Base-by-base conservation (phyloP, 2,113 vertebrate species). In the Alligator sinensis region DNA sequence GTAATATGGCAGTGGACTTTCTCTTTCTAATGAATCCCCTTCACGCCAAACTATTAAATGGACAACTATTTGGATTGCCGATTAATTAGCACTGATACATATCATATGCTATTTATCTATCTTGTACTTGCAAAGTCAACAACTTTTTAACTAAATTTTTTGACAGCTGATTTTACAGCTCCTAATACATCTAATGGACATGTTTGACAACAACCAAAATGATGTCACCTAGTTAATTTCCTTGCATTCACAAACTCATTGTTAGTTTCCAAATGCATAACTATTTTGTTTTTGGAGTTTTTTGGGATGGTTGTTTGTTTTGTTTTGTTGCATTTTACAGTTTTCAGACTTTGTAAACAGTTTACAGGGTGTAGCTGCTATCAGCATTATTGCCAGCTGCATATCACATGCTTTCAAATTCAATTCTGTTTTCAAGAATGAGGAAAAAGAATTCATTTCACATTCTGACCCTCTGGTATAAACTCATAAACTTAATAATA, bases 401-500 rank as follows among this genome's bases (percentile, higher is more conserved):
- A 6, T 61, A 86, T 22, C 5, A 89, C 1, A 89, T 10, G 5
- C 3, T 84, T 84, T 88, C 47, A 93, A 89, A 92, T 81, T 89
- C 59, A 63, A 80, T 89, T 94, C 2, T 86, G 63, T 60, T 91
- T 93, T 95, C 94, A 64, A 84, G 79, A 38, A 57, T 68, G 75
- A 19, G 60, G 59, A 11, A 81, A 88, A 92, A 54, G 2, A 70
- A 63, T 57, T 83, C 0, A 87, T 89, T 87, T 80, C 72, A 16
- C 4, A 54, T 91, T 4, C 10, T 84, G 25, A 75, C 82, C 25
- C 3, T 87, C 59, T 80, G 21, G 66, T 93, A 30, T 1, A 85
- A 2, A 22, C 77, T 89, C 63, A 79, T 5, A 30, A 5, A 83
- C 6, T 1, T 13, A 76, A 8, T 54, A 94, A 66, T 58, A 93